Evolutionary conservation across 1,140 invertebrate genomes (phyloP).

Genomic region (Eupristina koningsbergeri): DNA sequence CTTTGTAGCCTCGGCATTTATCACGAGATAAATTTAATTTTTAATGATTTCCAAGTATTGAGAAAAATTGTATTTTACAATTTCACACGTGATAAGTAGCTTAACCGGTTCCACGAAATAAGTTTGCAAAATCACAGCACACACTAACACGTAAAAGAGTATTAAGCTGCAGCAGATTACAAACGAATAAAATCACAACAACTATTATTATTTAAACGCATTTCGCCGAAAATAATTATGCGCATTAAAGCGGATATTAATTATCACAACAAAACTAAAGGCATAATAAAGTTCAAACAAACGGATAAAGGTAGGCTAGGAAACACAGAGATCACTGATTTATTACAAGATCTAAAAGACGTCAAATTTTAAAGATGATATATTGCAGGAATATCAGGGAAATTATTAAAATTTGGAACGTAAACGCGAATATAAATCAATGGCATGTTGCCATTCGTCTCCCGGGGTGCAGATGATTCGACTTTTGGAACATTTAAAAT

Average conservation of each 20-base stretch:
- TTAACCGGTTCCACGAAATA: too few species aligned
- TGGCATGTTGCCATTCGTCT: conserved; percentile 53
- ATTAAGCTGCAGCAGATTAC: too few species aligned
- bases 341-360: background rate
- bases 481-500: conserved; percentile 14
- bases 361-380: conserved; percentile 21
- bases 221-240: background rate
- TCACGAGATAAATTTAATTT: background rate
- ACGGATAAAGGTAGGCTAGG: background rate
- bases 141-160: too few species aligned
- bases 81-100: too few species aligned
- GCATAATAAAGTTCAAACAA: background rate
- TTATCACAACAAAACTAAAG: background rate
- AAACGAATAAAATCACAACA: too few species aligned
- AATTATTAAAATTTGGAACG: background rate
- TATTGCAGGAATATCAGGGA: too few species aligned
- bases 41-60: background rate
- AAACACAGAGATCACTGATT: background rate
- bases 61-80: background rate
- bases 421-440: conserved; percentile 52
- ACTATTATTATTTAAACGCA: too few species aligned
- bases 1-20: too few species aligned
- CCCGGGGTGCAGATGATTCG: conserved; percentile 41
- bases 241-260: background rate
- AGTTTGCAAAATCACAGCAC: too few species aligned